Evolutionary conservation across 2,797 vertebrate genomes (phyloP).

Genomic region (Thaleichthys pacificus): DNA sequence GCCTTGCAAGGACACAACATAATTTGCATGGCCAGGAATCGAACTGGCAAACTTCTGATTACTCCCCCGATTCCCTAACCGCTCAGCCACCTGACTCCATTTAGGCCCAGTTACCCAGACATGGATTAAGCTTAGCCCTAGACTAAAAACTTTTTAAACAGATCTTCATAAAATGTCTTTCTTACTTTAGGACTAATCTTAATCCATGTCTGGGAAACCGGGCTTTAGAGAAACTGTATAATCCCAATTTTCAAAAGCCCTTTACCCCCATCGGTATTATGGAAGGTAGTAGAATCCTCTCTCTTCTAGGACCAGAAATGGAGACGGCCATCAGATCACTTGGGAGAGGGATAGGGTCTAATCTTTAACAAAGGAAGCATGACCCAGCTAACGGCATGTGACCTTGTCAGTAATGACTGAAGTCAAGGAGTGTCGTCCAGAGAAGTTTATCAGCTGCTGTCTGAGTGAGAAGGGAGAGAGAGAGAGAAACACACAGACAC

Average conservation of each 20-base stretch:
- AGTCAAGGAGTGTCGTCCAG: conserved; percentile 51
- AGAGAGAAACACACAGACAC: conserved; percentile 49
- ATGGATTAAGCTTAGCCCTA: too few relatives aligned
- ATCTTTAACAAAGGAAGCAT: conserved; percentile 11
- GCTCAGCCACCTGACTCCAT: too few relatives aligned
- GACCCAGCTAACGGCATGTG: conserved; percentile 44
- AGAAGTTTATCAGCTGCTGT: conserved; percentile 51
- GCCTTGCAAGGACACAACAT: too few relatives aligned
- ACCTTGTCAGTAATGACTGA: conserved; percentile 48
- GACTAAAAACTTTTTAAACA: too few relatives aligned
- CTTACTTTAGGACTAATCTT: too few relatives aligned
- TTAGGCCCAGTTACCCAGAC: too few relatives aligned
- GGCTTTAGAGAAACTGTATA: not conserved
- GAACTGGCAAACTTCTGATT: too few relatives aligned
- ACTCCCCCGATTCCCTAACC: too few relatives aligned
- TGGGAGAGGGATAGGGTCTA: not conserved
- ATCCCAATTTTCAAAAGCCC: not conserved
- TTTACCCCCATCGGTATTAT: not conserved
- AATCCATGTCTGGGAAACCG: not conserved
- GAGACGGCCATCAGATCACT: not conserved
- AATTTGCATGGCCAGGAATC: too few relatives aligned
- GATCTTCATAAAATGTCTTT: too few relatives aligned
- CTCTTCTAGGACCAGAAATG: not conserved
- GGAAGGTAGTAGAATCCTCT: not conserved
- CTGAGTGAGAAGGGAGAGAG: not conserved